Evolutionary conservation across 1,140 invertebrate genomes (phyloP).

Genomic region (Diorhabda elongata): DNA sequence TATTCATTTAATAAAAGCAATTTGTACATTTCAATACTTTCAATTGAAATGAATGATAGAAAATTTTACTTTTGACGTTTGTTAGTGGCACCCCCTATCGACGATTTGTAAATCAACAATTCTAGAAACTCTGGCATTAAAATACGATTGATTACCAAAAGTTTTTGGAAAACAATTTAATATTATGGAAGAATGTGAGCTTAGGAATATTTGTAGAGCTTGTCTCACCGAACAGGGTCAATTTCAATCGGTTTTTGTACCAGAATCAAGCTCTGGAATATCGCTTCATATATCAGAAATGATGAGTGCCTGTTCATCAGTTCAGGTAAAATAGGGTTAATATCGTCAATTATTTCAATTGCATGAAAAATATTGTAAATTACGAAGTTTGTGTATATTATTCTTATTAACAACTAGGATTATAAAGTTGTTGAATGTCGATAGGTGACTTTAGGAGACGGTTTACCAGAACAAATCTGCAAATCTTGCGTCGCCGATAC

Average conservation of each 20-base stretch:
- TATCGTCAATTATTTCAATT: conserved; percentile 1
- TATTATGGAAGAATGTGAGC: conserved; percentile 37
- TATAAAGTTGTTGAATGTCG: too few relatives aligned
- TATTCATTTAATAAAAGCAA: background rate
- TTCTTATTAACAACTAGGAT: too few relatives aligned
- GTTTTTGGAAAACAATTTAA: conserved; percentile 26
- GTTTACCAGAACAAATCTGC: conserved; percentile 60
- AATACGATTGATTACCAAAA: conserved; percentile 38
- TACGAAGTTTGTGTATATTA: conserved; percentile 4
- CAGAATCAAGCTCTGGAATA: conserved; percentile 30
- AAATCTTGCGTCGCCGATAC: conserved; percentile 57
- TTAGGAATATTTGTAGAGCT: conserved; percentile 36
- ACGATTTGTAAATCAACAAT: background rate
- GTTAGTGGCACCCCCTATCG: background rate
- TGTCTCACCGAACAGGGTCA: conserved; percentile 41
- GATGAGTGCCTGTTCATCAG: conserved; percentile 53
- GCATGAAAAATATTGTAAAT: background rate
- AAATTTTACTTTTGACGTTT: too few relatives aligned
- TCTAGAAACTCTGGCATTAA: conserved; percentile 20
- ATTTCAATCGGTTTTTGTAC: conserved; percentile 41
- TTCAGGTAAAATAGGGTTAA: conserved; percentile 47
- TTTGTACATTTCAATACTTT: background rate
- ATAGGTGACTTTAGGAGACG: conserved; percentile 56
- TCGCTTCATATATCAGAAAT: conserved; percentile 48
- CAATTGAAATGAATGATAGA: too few relatives aligned